Percentiles rank a stretch among this genome's conserved stretches.
These are phyloP conservation scores for Chrysogorgia sp. DNA, from an alignment of 92 coral and sea anemone species.

Conservation along the genomic window DNA sequence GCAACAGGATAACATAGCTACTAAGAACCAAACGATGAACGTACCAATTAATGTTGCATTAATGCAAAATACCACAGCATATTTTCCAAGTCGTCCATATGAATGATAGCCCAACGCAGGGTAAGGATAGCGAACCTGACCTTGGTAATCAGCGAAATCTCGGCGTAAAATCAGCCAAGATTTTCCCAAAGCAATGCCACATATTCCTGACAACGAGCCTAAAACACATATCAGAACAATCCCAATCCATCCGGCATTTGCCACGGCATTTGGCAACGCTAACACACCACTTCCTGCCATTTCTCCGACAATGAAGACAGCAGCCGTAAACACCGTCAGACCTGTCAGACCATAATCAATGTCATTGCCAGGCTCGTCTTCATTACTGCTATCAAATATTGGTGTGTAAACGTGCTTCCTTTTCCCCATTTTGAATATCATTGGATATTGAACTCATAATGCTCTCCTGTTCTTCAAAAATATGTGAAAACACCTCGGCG, in stretches of 20 bases:
- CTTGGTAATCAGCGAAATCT: constrained; percentile 71
- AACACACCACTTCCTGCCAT: constrained; percentile 98
- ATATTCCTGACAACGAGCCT: constrained; percentile 82
- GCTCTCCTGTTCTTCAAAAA: no score
- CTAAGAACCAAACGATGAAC: no score
- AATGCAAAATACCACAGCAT: constrained; percentile 78
- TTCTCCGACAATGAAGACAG: constrained; percentile 89
- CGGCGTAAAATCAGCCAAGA: constrained; percentile 78
- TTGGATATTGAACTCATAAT: no score
- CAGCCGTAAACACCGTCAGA: constrained; percentile 84
- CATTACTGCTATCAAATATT: no score
- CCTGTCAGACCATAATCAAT: no score
- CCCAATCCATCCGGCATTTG: constrained; percentile 79
- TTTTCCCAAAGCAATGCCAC: constrained; percentile 79
- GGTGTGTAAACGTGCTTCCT: no score
- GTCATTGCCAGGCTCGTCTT: no score
- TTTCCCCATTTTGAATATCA: no score
- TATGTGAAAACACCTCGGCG: no score
- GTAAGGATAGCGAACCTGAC: constrained; percentile 87
- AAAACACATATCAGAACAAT: constrained; percentile 61
- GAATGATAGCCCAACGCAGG: constrained; percentile 88
- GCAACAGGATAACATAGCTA: not conserved
- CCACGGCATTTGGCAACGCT: constrained; percentile 88
- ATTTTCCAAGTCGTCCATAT: constrained; percentile 78
- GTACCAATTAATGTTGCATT: constrained; percentile 81